A percentile compares a stretch with the other conserved stretches of the same genome.
Evolutionary conservation across 1,140 invertebrate species (phyloP).

Genomic region (Calosoma granatense): DNA sequence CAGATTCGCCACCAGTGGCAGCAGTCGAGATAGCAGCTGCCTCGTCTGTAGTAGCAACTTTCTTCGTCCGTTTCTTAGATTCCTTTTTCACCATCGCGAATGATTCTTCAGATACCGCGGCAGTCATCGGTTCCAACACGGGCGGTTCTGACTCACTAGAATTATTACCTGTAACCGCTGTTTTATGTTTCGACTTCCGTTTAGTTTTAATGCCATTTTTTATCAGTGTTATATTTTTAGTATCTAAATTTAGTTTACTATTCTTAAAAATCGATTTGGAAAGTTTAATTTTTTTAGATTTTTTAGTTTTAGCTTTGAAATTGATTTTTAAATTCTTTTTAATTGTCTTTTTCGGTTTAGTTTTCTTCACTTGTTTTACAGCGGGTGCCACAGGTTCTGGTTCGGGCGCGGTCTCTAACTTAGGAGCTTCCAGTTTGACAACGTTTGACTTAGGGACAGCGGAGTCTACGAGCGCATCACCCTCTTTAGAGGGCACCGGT

Average conservation of each 20-base stretch:
- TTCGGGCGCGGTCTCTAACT: background rate
- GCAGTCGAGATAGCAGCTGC: slow-evolving; percentile 15
- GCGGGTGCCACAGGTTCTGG: background rate
- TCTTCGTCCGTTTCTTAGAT: slow-evolving; percentile 15
- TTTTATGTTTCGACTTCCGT: slow-evolving; percentile 10
- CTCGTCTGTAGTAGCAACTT: slow-evolving; percentile 3
- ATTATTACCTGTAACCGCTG: background rate
- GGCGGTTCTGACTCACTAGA: slow-evolving; percentile 16
- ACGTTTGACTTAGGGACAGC: slow-evolving; percentile 9
- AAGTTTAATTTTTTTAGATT: slow-evolving; percentile 23
- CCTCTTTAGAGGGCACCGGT: slow-evolving; percentile 19
- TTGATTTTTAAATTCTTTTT: slow-evolving; percentile 17
- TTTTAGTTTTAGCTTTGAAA: slow-evolving; percentile 26
- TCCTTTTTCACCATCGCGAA: slow-evolving; percentile 15
- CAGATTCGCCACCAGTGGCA: slow-evolving; percentile 11
- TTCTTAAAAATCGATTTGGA: slow-evolving; percentile 23
- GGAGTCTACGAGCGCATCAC: slow-evolving; percentile 10
- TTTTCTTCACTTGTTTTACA: slow-evolving; percentile 17
- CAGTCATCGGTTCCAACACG: slow-evolving; percentile 25
- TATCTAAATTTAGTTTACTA: slow-evolving; percentile 23
- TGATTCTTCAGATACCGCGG: slow-evolving; percentile 18
- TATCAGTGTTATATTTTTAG: slow-evolving; percentile 25
- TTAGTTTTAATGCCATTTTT: slow-evolving; percentile 24
- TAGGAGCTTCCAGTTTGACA: slow-evolving; percentile 7
- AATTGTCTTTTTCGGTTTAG: slow-evolving; percentile 17